A percentile compares a stretch with the other conserved stretches of the same genome.
phyloP scores from a whole-genome alignment of 2,113 vertebrate species.

The Brachypodius melanocephalos region DNA sequence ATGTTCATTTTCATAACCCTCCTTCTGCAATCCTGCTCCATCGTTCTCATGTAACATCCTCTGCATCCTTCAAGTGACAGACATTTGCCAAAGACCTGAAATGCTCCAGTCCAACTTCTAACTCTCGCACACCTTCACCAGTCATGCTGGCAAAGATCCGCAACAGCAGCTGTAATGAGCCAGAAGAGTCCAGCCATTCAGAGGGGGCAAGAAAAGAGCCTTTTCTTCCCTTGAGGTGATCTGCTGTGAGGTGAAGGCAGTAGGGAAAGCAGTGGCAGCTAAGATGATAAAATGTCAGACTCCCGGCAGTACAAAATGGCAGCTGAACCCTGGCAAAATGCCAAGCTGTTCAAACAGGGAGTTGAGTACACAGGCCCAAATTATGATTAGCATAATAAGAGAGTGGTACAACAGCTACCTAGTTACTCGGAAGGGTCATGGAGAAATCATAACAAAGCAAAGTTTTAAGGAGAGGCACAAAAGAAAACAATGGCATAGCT shows the following conservation, averaged over 20 bases:
- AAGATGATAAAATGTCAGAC: constrained; percentile 54
- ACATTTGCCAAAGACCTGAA: background rate
- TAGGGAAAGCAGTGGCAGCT: background rate
- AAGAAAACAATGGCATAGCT: constrained; percentile 31
- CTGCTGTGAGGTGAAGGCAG: background rate
- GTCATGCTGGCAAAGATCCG: fast-evolving
- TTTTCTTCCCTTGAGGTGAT: background rate
- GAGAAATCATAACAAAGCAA: constrained; percentile 44
- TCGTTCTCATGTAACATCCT: background rate
- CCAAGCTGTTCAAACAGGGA: background rate
- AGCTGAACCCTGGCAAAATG: constrained; percentile 11
- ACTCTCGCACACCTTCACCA: background rate
- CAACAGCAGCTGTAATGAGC: background rate
- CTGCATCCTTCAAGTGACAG: background rate
- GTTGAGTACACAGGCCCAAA: background rate
- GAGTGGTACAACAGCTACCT: constrained; percentile 32
- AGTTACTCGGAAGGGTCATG: background rate
- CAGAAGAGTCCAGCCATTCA: background rate
- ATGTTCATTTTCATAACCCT: background rate
- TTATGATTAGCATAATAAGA: constrained; percentile 40
- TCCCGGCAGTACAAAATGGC: constrained; percentile 54
- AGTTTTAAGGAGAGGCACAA: constrained; percentile 45
- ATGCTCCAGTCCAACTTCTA: background rate
- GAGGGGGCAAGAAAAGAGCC: background rate
- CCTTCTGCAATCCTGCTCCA: background rate